Percentiles rank a stretch among this genome's conserved stretches.
These are phyloP conservation scores for Novumbra hubbsi DNA, from an alignment of 2,797 vertebrate genomes.

Conservation along the genomic window DNA sequence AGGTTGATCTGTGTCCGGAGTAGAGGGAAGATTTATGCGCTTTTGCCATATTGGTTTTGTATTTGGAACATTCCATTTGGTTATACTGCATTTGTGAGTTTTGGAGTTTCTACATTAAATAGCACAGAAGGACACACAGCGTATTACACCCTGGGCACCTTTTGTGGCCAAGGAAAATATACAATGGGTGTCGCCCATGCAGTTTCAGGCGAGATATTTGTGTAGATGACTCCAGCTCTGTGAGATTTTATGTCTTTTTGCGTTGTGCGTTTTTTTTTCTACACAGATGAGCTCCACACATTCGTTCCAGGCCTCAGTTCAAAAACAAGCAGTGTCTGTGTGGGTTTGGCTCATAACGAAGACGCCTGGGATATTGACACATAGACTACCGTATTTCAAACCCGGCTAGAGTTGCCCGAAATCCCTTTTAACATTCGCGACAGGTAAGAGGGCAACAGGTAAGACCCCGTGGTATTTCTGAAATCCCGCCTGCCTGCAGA, in stretches of 20 bases:
- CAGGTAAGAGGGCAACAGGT: background rate
- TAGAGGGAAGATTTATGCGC: conserved; percentile 78
- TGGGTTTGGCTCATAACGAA: conserved; percentile 7
- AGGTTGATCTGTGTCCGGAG: conserved; percentile 84
- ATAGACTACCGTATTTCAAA: background rate
- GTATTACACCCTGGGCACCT: conserved; percentile 72
- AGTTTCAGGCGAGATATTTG: conserved; percentile 82
- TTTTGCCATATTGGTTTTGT: conserved; percentile 71
- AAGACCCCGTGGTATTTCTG: background rate
- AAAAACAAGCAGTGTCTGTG: conserved; percentile 7
- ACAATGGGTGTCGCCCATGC: conserved; percentile 75
- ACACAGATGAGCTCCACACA: conserved; percentile 12
- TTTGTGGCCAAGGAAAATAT: conserved; percentile 85
- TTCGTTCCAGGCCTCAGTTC: conserved; percentile 4
- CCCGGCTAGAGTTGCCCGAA: background rate
- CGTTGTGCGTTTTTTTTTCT: conserved; percentile 17
- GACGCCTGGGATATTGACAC: background rate
- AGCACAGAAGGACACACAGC: conserved; percentile 80
- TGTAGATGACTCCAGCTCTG: conserved; percentile 69
- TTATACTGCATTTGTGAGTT: conserved; percentile 84
- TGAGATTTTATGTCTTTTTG: conserved; percentile 22
- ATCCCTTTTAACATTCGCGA: background rate
- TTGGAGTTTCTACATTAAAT: conserved; percentile 85
- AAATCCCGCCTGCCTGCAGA: background rate
- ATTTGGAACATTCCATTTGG: conserved; percentile 78